Conservation (phyloP, 92 coral and sea anemone species). For the Meandrina meandrites region DNA sequence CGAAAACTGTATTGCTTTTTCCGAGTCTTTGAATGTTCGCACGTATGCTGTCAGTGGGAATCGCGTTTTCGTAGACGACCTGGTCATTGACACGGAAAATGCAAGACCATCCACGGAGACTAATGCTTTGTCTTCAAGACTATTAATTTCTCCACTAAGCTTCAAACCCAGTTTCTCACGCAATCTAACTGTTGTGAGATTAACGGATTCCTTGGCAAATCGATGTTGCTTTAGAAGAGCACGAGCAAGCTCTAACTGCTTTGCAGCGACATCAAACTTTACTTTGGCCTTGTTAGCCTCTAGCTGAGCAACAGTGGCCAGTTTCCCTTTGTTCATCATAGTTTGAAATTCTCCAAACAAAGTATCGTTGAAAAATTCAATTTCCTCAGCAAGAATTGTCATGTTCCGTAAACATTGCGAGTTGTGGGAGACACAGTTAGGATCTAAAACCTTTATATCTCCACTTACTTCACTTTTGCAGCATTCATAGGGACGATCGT, state of each 20-base stretch:
- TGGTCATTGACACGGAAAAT: slow-evolving; percentile 38
- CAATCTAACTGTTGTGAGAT: slow-evolving; percentile 20
- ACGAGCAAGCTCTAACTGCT: slow-evolving; percentile 40
- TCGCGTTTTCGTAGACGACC: slow-evolving; percentile 28
- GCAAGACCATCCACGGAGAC: slow-evolving; percentile 43
- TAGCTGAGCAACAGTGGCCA: slow-evolving; percentile 33
- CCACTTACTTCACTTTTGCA: background rate
- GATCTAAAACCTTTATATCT: slow-evolving; percentile 32
- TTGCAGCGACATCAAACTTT: slow-evolving; percentile 40
- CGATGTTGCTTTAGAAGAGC: slow-evolving; percentile 50
- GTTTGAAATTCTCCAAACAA: slow-evolving; percentile 19
- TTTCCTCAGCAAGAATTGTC: background rate
- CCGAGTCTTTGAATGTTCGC: slow-evolving; percentile 26
- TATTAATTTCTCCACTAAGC: slow-evolving; percentile 43
- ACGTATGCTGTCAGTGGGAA: slow-evolving; percentile 54
- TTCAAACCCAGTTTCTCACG: slow-evolving; percentile 54
- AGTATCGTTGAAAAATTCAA: background rate
- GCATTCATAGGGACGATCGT: slow-evolving; percentile 25
- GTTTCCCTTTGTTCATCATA: slow-evolving; percentile 33
- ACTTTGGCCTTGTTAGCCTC: slow-evolving; percentile 49
- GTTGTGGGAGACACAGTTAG: slow-evolving; percentile 34
- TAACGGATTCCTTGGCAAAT: slow-evolving; percentile 39
- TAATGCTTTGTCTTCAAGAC: slow-evolving; percentile 15
- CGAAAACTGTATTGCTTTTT: slow-evolving; percentile 42
- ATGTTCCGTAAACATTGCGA: background rate